Conservation (phyloP, 1,140 invertebrate genomes). For the Bombyx mandarina region DNA sequence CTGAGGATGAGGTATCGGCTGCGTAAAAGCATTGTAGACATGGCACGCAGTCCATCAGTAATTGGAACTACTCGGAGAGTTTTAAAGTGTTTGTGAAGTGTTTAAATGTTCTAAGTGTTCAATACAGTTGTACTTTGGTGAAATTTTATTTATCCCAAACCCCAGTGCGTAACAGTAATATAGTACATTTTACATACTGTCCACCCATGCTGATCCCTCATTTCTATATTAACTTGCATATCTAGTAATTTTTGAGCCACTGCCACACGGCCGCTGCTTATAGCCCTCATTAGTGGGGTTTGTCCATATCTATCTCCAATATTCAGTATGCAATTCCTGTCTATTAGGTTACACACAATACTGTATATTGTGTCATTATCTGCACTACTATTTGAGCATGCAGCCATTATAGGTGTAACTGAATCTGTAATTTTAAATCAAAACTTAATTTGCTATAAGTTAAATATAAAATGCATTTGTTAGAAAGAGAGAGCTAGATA, state of each 20-base stretch:
- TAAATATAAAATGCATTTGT: too few relatives aligned
- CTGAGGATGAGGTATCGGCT: too few relatives aligned
- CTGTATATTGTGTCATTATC: constrained; percentile 34
- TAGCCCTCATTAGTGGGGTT: constrained; percentile 72
- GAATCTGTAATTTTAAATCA: constrained; percentile 54
- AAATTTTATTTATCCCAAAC: too few relatives aligned
- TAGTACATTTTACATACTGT: constrained; percentile 51
- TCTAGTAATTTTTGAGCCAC: constrained; percentile 65
- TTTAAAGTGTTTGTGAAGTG: too few relatives aligned
- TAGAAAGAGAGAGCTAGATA: not conserved
- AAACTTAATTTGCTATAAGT: too few relatives aligned
- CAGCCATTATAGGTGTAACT: constrained; percentile 70
- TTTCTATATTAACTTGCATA: constrained; percentile 64
- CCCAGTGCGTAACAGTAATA: not conserved
- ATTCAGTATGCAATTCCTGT: constrained; percentile 46
- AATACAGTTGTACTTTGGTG: too few relatives aligned
- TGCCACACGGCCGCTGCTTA: constrained; percentile 44
- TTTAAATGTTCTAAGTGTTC: too few relatives aligned
- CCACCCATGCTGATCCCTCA: constrained; percentile 66
- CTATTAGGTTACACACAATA: constrained; percentile 41
- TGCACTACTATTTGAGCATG: constrained; percentile 50
- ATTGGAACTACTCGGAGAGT: too few relatives aligned
- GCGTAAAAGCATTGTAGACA: too few relatives aligned
- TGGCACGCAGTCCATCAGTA: too few relatives aligned
- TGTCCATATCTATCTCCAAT: constrained; percentile 62